These are phyloP conservation scores for Phoenicopterus ruber DNA, from an alignment of 2,113 vertebrate species.

Conservation along the genomic window DNA sequence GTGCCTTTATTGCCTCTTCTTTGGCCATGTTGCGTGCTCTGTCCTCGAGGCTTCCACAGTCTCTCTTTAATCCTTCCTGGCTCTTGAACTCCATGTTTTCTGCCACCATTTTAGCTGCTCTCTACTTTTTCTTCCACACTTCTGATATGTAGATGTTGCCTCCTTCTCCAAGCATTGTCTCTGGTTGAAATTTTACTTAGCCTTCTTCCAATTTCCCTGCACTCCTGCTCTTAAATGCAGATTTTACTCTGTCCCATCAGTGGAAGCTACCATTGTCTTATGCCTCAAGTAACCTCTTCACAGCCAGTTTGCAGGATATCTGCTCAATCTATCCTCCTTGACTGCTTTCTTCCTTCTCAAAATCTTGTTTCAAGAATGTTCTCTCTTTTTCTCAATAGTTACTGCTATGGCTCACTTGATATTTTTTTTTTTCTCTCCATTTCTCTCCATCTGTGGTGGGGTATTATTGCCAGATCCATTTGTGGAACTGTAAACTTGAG, in stretches of 20 bases:
- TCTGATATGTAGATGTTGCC: neutral
- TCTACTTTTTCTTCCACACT: neutral
- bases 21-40: neutral
- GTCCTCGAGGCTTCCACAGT: neutral
- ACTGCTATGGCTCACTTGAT: neutral
- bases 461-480: neutral
- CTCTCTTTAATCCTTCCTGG: neutral
- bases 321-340: neutral
- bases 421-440: neutral
- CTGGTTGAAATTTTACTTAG: neutral
- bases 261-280: neutral
- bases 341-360: neutral
- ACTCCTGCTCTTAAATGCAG: neutral
- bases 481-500: neutral
- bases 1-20: neutral
- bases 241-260: neutral
- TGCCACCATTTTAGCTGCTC: neutral
- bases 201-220: neutral
- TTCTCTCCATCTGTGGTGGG: neutral
- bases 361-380: neutral
- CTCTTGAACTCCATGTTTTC: neutral
- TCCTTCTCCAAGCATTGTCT: neutral
- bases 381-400: neutral
- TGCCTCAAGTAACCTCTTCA: neutral
- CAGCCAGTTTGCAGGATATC: neutral